Evolutionary conservation across 2,113 vertebrate species (phyloP), one percentile per base, ranked within the genome.

Genomic region (Pimephales promelas): DNA sequence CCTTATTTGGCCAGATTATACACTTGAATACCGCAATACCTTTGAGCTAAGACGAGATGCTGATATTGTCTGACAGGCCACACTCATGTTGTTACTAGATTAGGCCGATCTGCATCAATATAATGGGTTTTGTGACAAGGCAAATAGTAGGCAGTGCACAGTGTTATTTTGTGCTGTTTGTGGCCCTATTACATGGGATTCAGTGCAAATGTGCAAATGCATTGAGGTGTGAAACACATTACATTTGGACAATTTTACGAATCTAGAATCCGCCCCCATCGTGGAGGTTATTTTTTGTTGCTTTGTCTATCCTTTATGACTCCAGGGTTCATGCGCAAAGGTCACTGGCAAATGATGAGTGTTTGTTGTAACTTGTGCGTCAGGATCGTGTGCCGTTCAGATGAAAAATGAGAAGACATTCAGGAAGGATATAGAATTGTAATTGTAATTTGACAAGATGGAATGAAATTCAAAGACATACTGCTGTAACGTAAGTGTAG

Each of bases 31-130:
- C 22, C 5, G 26, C 54, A 40, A 36, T 77, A 40, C 54, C 22
- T 59, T 24, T 59, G 34, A 77, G 74, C 31, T 3, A 59, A 77
- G 34, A 40, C 10, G 26, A 14, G 54, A 77, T 1, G 22, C 54
- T 77, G 74, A 77, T 77, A 24, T 59, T 3, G 14, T 13, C 74
- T 77, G 74, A 77, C 74, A 57, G 74, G 74, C 74, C 74, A 40
- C 74, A 77, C 20, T 77, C 74, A 77, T 59, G 54, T n/a, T 40
- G 52, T 40, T 59, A 77, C 74, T 59, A 59, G 40, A 40, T 59
- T 43, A 56, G 74, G 52, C 11, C 54, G 7, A 59, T 59, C 74
- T 40, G 22, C 74, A 77, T 77, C 34, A 40, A 40, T 59, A 24
- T 57, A 59, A 57, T 59, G 52, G 34, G 74, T 59, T 24, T 59